phyloP scores from a whole-genome alignment of 2,113 vertebrate genomes.

The Ellobius talpinus region DNA sequence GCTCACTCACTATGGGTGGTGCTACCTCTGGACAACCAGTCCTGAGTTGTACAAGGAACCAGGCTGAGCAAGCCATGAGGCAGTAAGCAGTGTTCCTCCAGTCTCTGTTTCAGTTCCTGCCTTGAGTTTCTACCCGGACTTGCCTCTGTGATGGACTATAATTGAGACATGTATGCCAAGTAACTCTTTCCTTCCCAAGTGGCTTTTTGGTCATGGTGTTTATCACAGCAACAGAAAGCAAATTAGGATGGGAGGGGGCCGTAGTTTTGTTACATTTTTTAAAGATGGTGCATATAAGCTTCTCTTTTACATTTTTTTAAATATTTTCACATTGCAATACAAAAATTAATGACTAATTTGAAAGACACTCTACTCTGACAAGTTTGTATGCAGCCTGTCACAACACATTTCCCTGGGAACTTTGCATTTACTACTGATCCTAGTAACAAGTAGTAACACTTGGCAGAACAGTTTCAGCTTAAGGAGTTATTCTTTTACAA shows the following conservation, averaged over 20 bases:
- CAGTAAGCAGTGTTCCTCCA: neutral
- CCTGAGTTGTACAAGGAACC: neutral
- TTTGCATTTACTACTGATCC: neutral
- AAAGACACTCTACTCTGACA: neutral
- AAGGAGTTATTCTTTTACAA: conserved; percentile 32
- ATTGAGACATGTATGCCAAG: neutral
- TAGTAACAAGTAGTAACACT: neutral
- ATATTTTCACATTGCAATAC: neutral
- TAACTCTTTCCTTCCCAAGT: neutral
- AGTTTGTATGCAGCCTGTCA: neutral
- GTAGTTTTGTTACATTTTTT: neutral
- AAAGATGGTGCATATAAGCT: neutral
- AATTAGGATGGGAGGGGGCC: neutral
- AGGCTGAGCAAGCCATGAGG: neutral
- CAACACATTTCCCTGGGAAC: neutral
- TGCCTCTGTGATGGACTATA: neutral
- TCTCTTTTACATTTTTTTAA: conserved; percentile 4
- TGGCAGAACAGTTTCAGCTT: conserved; percentile 34
- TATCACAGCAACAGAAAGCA: neutral
- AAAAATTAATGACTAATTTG: conserved; percentile 40
- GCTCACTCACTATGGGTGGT: neutral
- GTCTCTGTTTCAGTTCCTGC: neutral
- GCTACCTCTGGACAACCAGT: neutral
- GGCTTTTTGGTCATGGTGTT: neutral
- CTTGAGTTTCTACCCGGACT: neutral